Base-by-base conservation (phyloP, 2,888 invertebrate species). In the Lasioglossum lativentre region DNA sequence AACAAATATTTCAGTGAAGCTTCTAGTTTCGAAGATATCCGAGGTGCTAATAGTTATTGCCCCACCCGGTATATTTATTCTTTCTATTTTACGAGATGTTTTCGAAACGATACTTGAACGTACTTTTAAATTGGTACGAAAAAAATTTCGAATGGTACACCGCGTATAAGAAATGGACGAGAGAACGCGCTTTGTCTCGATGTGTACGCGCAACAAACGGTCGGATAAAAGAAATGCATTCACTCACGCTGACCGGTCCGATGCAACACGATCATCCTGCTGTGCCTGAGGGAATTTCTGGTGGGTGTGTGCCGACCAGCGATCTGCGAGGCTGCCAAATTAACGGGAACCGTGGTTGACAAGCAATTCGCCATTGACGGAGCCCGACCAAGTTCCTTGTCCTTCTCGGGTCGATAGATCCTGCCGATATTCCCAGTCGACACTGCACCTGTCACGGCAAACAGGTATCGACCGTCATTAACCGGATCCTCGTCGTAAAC, bases 311-410 rank as follows among this genome's bases (percentile, higher is more conserved):
- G 97, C 86, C 97, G 95, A 75, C 96, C 97, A 66, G 96, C 96
- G 88, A 97, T 96, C 94, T 96, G 96, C 88, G 95, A 95, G 40
- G 96, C 96, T 78, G 96, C 96, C 90, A 97, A 96, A 94, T 97
- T 97, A 94, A 97, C 97, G 78, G 97, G 97, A 85, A 97, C 97
- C 10, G 97, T 97, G 56, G 97, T 97, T 90, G 95, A 95, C 91
- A 96, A 91, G 91, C 95, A 95, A 92, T 95, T 95, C 75, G 96
- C 95, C 94, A 96, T 96, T 66, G 96, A 96, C 19, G 96, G 96
- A 23, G 94, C 94, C 73, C 94, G 90, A 47, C 92, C 93, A 40
- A 93, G 90, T 82, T 93, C 93, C 81, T 92, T 92, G 78, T 92
- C 93, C 77, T 90, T 93, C 63, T 93, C 92, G 2, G 82, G 80